phyloP scores from a whole-genome alignment of 2,888 invertebrate genomes.

The Eupithecia exiguata region DNA sequence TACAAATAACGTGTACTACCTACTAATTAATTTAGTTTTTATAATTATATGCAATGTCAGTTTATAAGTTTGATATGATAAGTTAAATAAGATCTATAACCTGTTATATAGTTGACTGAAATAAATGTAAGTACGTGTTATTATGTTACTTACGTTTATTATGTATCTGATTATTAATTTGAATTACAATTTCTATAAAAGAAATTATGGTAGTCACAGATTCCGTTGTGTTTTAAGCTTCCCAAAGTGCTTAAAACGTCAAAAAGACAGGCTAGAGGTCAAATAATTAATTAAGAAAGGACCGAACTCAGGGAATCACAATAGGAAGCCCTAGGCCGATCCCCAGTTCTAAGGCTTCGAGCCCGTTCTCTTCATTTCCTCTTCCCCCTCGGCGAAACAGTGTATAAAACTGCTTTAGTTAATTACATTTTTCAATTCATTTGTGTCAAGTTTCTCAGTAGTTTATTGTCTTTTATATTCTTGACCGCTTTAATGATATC shows the following conservation, averaged over 20 bases:
- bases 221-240: not conserved
- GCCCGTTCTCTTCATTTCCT: conserved; percentile 39
- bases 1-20: not conserved
- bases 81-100: too few relatives aligned
- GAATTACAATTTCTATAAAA: not conserved
- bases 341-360: conserved; percentile 61
- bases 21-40: not conserved
- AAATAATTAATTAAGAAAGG: conserved; percentile 5
- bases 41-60: not conserved
- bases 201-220: not conserved
- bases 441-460: not conserved
- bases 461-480: not conserved
- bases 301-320: conserved; percentile 45
- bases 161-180: not conserved
- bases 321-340: conserved; percentile 67
- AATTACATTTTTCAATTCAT: not conserved
- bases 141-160: not conserved
- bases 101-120: not conserved
- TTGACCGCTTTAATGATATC: not conserved
- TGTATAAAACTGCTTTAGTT: not conserved
- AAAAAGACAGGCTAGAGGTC: not conserved
- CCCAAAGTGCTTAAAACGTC: not conserved
- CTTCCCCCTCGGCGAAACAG: conserved; percentile 19
- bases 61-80: not conserved
- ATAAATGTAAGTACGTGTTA: not conserved